phyloP scores from a whole-genome alignment of 1,140 invertebrate genomes.

The Proales similis region DNA sequence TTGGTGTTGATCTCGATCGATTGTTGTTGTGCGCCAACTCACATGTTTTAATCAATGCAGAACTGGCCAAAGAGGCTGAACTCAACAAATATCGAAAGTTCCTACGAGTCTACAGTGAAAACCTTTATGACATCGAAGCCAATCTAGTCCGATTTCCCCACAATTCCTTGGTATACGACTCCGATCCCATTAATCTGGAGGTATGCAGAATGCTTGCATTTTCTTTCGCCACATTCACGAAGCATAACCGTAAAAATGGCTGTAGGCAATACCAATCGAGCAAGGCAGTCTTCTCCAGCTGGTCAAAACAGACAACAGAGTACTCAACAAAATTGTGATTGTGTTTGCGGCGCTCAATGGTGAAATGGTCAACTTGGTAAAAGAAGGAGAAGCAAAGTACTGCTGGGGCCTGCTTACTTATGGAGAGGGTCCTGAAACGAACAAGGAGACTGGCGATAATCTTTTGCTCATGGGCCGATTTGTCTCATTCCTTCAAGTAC shows the following conservation, averaged over 20 bases:
- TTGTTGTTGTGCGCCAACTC: background rate
- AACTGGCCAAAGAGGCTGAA: conserved; percentile 36
- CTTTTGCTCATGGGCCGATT: conserved; percentile 56
- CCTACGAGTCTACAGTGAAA: conserved; percentile 23
- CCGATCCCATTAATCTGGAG: conserved; percentile 30
- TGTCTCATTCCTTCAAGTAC: conserved; percentile 58
- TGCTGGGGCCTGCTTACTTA: conserved; percentile 60
- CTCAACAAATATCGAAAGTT: conserved; percentile 26
- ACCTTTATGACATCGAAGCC: conserved; percentile 21
- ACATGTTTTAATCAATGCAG: background rate
- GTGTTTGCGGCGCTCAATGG: conserved; percentile 69
- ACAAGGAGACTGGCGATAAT: conserved; percentile 39
- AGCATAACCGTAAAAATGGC: background rate
- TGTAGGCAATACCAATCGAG: conserved; percentile 50
- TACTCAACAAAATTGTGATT: conserved; percentile 71
- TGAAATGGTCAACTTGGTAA: conserved; percentile 64
- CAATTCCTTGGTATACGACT: conserved; percentile 32
- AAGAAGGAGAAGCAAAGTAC: conserved; percentile 63
- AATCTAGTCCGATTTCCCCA: conserved; percentile 25
- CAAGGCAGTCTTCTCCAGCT: conserved; percentile 62
- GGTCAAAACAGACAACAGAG: conserved; percentile 70
- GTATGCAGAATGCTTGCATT: conserved; percentile 1
- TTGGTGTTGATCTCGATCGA: background rate
- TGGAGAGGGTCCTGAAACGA: conserved; percentile 53
- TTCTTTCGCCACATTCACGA: background rate